Base-by-base conservation (phyloP, 2,797 vertebrate genomes). In the Poecilia picta region DNA sequence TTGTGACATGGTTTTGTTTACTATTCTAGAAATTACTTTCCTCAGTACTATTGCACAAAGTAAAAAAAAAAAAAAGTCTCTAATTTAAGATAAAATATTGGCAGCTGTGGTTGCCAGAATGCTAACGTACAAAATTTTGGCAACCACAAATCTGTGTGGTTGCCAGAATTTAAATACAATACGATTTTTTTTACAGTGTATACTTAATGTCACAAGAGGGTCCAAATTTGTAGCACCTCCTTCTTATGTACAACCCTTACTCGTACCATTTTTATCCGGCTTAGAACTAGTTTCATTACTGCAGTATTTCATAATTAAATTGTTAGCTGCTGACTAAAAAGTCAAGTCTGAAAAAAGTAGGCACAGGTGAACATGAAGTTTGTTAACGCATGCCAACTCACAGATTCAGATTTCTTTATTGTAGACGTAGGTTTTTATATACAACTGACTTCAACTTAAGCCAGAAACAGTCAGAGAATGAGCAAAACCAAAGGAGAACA, bases 401-500 rank as follows among this genome's bases (percentile, higher is more conserved):
- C 6, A 73, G 33, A 51, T 31, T 64, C 41, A 25, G 20, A 51
- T 53, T 41, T 64, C 10, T 75, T 53, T 72, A 57, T 43, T 25
- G 47, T 68, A n/a, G 51, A 53, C 11, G 8, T 13, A 70, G 3
- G 31, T 41, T 59, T 81, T 49, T 18, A 55, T 43, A 76, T 43
- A 45, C 47, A 68, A 45, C 25, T n/a, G 5, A 68, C 47, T 33
- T 66, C 39, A 66, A 66, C 55, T 72, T 53, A 72, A 64, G 33
- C 25, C 8, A 64, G 33, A 46, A 36, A 12, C 53, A 55, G 39
- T 73, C 75, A 85, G 84, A 80, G n/a, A 66, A 83, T 66, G 16
- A 87, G 75, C 79, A 55, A 87, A 82, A 75, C 81, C 81, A 64
- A 81, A 70, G 59, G 62, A 84, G 76, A 81, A 83, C 62, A 28